Percentiles rank a stretch among this genome's conserved stretches.
phyloP scores from a whole-genome alignment of 35 echinoderm and acorn worm species.

The Stichopus chloronotus region DNA sequence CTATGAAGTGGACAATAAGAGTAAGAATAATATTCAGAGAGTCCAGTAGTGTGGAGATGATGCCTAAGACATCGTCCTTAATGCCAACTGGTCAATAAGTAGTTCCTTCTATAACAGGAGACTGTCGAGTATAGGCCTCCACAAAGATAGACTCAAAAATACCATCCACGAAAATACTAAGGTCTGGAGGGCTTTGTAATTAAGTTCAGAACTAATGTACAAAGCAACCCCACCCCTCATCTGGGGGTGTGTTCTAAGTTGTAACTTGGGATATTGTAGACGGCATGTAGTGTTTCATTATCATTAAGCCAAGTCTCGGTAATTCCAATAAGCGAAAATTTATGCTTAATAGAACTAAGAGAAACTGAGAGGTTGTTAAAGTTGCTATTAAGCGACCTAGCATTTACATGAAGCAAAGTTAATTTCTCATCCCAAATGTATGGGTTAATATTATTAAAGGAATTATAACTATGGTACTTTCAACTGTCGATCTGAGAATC shows the following conservation, averaged over 20 bases:
- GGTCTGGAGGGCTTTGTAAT: neutral
- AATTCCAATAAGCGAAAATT: no score
- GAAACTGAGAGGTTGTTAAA: no score
- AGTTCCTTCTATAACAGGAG: constrained; percentile 1
- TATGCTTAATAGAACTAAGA: no score
- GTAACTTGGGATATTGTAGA: neutral
- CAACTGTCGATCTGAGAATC: no score
- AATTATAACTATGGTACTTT: no score
- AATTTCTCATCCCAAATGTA: no score
- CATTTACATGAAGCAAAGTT: no score
- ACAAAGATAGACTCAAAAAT: neutral
- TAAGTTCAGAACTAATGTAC: neutral
- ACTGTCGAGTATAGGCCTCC: neutral
- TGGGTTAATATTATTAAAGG: no score
- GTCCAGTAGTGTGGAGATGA: neutral
- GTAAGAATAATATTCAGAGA: neutral
- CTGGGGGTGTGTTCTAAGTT: neutral
- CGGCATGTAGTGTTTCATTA: neutral
- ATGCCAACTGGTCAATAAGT: neutral
- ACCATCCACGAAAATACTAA: neutral
- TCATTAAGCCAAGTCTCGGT: neutral
- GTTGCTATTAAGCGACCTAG: no score
- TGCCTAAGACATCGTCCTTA: constrained; percentile 2
- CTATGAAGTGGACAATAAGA: no score
- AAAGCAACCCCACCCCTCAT: neutral